Percentiles rank a stretch among this genome's conserved stretches.
phyloP scores from a whole-genome alignment of 2,113 vertebrate species.

The Melozone crissalis region DNA sequence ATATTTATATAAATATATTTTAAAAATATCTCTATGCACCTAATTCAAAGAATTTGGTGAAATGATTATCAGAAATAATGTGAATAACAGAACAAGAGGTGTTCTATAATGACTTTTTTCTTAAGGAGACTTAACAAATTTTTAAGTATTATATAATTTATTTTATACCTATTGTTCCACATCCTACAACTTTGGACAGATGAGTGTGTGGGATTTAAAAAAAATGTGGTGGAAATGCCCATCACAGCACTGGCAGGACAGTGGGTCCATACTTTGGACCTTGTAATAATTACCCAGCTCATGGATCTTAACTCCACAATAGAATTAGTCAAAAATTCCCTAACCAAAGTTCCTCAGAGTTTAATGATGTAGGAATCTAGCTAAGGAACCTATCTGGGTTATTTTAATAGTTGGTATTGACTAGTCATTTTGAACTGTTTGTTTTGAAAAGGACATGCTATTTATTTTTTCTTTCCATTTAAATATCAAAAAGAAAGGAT shows the following conservation, averaged over 20 bases:
- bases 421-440: slow-evolving; percentile 34
- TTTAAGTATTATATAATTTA: not conserved
- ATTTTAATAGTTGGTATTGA: slow-evolving; percentile 20
- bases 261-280: not conserved
- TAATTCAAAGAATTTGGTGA: not conserved
- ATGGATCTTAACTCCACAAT: not conserved
- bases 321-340: not conserved
- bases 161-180: not conserved
- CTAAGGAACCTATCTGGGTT: not conserved
- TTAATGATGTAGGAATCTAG: not conserved
- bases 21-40: not conserved
- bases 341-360: not conserved
- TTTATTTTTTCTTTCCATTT: slow-evolving; percentile 49
- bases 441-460: slow-evolving; percentile 40
- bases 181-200: not conserved
- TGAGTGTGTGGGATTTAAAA: not conserved
- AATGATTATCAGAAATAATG: not conserved
- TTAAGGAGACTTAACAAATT: not conserved
- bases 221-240: not conserved
- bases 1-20: not conserved
- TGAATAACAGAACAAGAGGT: not conserved
- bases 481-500: slow-evolving; percentile 37
- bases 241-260: not conserved
- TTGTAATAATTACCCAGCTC: not conserved
- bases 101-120: not conserved